These are phyloP conservation scores for Lordiphosa andalusiaca DNA, from an alignment of 2,888 invertebrate species.

Conservation along the genomic window DNA sequence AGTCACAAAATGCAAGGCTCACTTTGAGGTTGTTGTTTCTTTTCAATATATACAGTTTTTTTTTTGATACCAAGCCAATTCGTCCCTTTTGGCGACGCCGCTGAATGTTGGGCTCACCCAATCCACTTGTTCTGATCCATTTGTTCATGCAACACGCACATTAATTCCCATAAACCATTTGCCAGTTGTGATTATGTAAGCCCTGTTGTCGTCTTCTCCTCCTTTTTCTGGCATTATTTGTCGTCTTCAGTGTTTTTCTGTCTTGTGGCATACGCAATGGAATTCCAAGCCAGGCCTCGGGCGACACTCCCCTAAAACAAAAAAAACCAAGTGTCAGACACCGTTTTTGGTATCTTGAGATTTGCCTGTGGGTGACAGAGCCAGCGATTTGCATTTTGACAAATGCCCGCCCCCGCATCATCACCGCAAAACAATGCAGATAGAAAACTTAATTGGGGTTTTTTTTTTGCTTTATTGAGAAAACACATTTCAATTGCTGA, in stretches of 20 bases:
- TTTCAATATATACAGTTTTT: too few species aligned
- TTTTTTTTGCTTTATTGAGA: conserved; percentile 40
- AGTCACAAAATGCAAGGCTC: too few species aligned
- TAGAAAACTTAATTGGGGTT: conserved; percentile 49
- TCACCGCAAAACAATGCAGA: conserved; percentile 2
- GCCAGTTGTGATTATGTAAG: conserved; percentile 57
- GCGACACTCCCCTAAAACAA: conserved; percentile 56
- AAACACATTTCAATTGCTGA: conserved; percentile 39
- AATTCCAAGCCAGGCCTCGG: conserved; percentile 57
- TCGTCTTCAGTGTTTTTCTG: conserved; percentile 6
- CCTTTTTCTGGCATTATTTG: conserved; percentile 1
- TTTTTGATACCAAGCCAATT: too few species aligned
- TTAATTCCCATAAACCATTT: conserved; percentile 63
- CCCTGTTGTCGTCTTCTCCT: conserved; percentile 25
- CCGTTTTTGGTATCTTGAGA: conserved; percentile 1
- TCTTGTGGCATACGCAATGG: conserved; percentile 43
- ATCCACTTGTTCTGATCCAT: conserved; percentile 31
- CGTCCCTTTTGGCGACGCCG: too few species aligned
- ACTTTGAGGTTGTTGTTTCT: too few species aligned
- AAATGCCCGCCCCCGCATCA: conserved; percentile 9
- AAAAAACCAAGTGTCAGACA: conserved; percentile 14
- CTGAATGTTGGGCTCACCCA: neutral
- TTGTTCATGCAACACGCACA: conserved; percentile 57
- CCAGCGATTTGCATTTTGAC: conserved; percentile 40
- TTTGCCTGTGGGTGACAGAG: conserved; percentile 22